Evolutionary conservation across 37 sponge, comb jelly and placozoan genomes (phyloP).

Genomic region (Axinella damicornis): DNA sequence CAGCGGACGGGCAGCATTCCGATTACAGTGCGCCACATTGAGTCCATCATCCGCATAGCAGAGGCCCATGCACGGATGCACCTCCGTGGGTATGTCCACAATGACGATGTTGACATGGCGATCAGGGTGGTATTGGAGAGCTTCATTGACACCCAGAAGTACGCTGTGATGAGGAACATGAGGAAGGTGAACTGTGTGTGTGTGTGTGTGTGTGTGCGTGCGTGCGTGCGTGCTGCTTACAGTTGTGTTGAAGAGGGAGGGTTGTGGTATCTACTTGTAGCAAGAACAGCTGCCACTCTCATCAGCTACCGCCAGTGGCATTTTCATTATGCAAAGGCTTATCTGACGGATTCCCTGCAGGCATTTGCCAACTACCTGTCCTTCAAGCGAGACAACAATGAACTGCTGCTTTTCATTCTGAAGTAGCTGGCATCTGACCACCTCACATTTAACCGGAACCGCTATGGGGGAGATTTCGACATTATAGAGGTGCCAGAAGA

Average conservation of each 20-base stretch:
- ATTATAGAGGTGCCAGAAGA: constrained; percentile 91
- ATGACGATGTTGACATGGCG: constrained; percentile 99
- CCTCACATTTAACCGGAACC: constrained; percentile 82
- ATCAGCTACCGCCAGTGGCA: too few relatives aligned
- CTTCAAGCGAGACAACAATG: constrained; percentile 98
- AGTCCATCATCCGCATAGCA: constrained; percentile 94
- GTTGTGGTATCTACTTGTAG: too few relatives aligned
- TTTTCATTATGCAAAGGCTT: too few relatives aligned
- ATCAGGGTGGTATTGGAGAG: constrained; percentile 98
- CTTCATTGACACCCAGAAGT: constrained; percentile 99
- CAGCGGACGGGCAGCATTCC: constrained; percentile 98
- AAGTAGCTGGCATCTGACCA: constrained; percentile 95
- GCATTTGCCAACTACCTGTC: constrained; percentile 95
- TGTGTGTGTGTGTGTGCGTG: not conserved
- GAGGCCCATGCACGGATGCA: constrained; percentile 99
- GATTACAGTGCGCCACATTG: constrained; percentile 98
- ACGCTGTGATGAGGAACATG: constrained; percentile 98
- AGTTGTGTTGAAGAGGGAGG: too few relatives aligned
- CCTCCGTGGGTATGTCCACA: constrained; percentile 92
- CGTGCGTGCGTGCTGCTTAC: not conserved
- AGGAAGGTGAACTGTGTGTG: constrained; percentile 73
- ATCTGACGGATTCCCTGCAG: constrained; percentile 24
- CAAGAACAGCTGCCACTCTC: too few relatives aligned
- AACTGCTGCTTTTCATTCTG: constrained; percentile 94
- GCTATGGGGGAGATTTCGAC: constrained; percentile 89